Evolutionary conservation across 35 echinoderm and acorn worm genomes (phyloP).

Genomic region (Ophioderma brevispina): DNA sequence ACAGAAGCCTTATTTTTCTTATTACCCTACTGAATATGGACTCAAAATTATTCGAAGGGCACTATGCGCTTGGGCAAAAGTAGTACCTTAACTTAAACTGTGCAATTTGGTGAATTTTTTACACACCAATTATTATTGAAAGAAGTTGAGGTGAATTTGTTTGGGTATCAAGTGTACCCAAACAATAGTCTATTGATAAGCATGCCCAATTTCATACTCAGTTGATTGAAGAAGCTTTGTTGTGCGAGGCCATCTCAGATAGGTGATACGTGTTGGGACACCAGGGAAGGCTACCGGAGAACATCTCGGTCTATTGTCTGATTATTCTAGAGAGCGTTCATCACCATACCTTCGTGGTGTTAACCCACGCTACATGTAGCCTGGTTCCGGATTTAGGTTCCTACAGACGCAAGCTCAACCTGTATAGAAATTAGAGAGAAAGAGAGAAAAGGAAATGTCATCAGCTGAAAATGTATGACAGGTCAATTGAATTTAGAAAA

Average conservation of each 20-base stretch:
- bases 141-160: not conserved
- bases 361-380: not conserved
- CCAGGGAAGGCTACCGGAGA: not conserved
- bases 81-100: not conserved
- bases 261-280: not conserved
- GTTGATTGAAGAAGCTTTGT: conserved; percentile 10
- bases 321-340: not conserved
- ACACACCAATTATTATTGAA: not conserved
- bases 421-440: not conserved
- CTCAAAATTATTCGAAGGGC: not conserved
- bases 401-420: not conserved
- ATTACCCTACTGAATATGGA: not conserved
- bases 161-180: not conserved
- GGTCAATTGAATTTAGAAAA: not conserved
- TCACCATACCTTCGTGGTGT: not conserved
- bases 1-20: not conserved
- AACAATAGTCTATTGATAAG: conserved; percentile 14
- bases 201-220: not conserved
- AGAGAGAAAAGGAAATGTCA: not conserved
- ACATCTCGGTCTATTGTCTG: not conserved
- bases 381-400: not conserved
- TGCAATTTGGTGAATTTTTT: not conserved
- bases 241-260: not conserved
- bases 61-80: not conserved
- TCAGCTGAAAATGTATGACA: not conserved